These are phyloP conservation scores for Orussus abietinus DNA, from an alignment of 1,140 invertebrate species.

Conservation along the genomic window DNA sequence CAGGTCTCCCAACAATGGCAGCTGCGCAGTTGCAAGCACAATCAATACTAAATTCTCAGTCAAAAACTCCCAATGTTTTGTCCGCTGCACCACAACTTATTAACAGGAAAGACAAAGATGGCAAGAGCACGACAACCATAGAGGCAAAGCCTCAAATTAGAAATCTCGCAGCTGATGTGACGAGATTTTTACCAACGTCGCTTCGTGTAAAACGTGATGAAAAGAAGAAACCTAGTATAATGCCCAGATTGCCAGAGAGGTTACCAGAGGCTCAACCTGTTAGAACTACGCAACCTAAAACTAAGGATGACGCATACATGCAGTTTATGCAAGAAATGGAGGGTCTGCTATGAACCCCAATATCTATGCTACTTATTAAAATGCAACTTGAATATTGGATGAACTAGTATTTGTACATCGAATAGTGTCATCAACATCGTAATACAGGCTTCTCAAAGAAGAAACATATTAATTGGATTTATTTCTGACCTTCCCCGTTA, in stretches of 20 bases:
- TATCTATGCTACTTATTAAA: constrained; percentile 7
- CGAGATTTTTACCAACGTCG: constrained; percentile 89
- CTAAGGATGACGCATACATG: constrained; percentile 96
- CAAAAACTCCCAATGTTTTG: constrained; percentile 68
- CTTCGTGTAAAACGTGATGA: constrained; percentile 85
- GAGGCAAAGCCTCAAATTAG: constrained; percentile 93
- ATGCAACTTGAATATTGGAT: too few species aligned
- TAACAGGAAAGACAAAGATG: constrained; percentile 58
- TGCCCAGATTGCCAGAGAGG: constrained; percentile 42
- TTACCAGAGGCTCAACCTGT: constrained; percentile 46
- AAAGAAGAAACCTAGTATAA: constrained; percentile 52
- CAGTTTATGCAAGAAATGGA: constrained; percentile 99
- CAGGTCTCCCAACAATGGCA: constrained; percentile 27
- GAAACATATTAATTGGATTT: too few species aligned
- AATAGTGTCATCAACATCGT: too few species aligned
- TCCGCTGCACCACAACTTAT: constrained; percentile 81
- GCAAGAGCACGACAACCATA: constrained; percentile 75
- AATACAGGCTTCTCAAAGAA: too few species aligned
- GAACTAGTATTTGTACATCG: too few species aligned
- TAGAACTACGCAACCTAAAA: constrained; percentile 52
- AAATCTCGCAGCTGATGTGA: constrained; percentile 92
- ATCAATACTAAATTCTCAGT: constrained; percentile 33
- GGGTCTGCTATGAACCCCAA: constrained; percentile 68
- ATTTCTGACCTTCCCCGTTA: too few species aligned
- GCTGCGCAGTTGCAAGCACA: constrained; percentile 41